Percentiles rank a stretch among this genome's conserved stretches.
Conservation (phyloP, 2,888 invertebrate genomes). For the Laothoe populi region DNA sequence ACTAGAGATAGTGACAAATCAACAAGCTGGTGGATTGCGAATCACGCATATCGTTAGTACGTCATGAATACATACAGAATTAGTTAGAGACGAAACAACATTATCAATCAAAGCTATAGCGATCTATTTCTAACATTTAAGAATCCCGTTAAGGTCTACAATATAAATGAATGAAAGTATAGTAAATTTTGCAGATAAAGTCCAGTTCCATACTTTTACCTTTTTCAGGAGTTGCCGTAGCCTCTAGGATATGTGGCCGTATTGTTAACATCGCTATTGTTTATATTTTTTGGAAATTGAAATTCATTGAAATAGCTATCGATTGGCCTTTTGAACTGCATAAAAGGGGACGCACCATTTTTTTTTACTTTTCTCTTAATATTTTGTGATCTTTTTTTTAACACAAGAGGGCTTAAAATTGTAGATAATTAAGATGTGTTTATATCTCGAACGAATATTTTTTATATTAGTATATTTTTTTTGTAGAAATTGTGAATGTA, state of each 20-base stretch:
- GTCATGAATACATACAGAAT: not conserved
- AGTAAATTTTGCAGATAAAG: too few relatives aligned
- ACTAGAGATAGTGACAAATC: constrained; percentile 9
- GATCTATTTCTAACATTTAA: not conserved
- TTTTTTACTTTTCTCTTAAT: too few relatives aligned
- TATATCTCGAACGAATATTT: too few relatives aligned
- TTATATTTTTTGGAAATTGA: constrained; percentile 1
- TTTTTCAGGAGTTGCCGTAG: not conserved
- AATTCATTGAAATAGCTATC: not conserved
- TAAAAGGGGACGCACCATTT: too few relatives aligned
- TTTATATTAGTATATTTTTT: too few relatives aligned
- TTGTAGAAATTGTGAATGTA: too few relatives aligned
- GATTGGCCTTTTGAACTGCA: not conserved
- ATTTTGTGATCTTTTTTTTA: too few relatives aligned
- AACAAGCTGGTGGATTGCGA: constrained; percentile 9
- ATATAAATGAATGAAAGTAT: too few relatives aligned
- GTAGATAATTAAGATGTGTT: too few relatives aligned
- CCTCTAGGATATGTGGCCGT: not conserved
- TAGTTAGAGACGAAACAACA: not conserved
- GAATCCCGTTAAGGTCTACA: too few relatives aligned
- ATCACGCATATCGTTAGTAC: not conserved
- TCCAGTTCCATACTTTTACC: not conserved
- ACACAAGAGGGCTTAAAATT: too few relatives aligned
- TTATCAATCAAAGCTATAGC: not conserved
- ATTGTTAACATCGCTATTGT: not conserved